Evolutionary conservation across 2,888 invertebrate species (phyloP).

Genomic region (Hymenopus coronatus): DNA sequence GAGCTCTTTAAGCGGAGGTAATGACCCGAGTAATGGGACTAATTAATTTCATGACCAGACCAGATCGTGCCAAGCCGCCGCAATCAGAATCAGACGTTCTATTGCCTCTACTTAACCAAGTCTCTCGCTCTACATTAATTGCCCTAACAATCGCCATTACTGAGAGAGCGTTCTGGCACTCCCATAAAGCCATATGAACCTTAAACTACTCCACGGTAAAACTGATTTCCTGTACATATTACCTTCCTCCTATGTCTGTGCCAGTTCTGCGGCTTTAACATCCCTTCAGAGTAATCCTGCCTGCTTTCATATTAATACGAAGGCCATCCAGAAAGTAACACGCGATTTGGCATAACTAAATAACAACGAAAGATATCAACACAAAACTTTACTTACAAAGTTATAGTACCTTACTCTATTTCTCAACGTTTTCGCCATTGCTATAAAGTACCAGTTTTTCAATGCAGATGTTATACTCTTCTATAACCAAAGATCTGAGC

Average conservation of each 20-base stretch:
- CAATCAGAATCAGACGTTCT: constrained; percentile 16
- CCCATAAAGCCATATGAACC: neutral
- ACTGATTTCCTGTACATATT: neutral
- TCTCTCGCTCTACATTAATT: neutral
- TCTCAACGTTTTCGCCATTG: too few relatives aligned
- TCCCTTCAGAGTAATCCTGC: too few relatives aligned
- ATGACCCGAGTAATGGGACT: constrained; percentile 30
- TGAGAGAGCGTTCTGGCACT: neutral
- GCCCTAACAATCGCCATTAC: neutral
- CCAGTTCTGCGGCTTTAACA: neutral
- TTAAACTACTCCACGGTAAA: neutral
- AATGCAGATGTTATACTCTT: too few relatives aligned
- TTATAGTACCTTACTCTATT: too few relatives aligned
- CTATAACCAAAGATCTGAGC: too few relatives aligned
- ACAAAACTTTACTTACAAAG: too few relatives aligned
- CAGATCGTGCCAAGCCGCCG: constrained; percentile 21
- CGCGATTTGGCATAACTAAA: too few relatives aligned
- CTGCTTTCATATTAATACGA: too few relatives aligned
- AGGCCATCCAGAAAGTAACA: too few relatives aligned
- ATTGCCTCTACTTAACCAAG: neutral
- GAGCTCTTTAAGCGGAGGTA: constrained; percentile 30
- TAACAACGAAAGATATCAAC: too few relatives aligned
- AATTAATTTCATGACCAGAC: constrained; percentile 32
- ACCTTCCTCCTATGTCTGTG: neutral
- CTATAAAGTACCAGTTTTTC: too few relatives aligned